Evolutionary conservation across 1,140 invertebrate genomes (phyloP), one percentile per base, ranked within the genome.

Genomic region (Pogonomyrmex barbatus): DNA sequence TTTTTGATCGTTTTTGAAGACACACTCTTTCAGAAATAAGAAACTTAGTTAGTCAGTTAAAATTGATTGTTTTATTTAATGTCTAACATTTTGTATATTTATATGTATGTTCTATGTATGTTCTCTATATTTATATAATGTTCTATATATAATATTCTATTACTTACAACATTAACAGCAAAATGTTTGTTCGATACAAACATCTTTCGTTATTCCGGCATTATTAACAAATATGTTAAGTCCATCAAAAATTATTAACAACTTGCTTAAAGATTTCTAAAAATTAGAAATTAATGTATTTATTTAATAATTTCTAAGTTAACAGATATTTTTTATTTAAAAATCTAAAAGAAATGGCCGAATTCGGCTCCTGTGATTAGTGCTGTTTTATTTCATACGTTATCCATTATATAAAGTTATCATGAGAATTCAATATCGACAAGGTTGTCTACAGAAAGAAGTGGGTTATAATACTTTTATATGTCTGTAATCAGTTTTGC

Each of bases 201-300:
- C n/a, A n/a, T n/a, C 94, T 65, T 93, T 90, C 71, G 94, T 90
- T 73, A 95, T 93, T 71, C 94, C 93, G 65, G 95, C 95, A 85
- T 94, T 93, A 67, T 95, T 95, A 4, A 95, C 91, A 0, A 96
- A 91, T 68, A 96, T 94, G 73, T 96, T 95, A 4, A 95, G 75
- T n/a, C 56, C 73, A 68, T 90, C 89, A 14, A 92, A 92, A 1
- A 78, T n/a, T 82, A 5, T 88, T 62, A 5, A 92, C 30, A 36
- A 90, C 65, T 12, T 87, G 83, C 56, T 93, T 89, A 52, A 94
- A 94, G 10, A 91, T 92, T 17, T 84, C 91, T 91, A 70, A 94
- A 67, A 78, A 85, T 70, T 88, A 68, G 14, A 2, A 68, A 68
- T 47, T 1, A 2, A 0, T n/a, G n/a, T n/a, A n/a, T n/a, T 68